These are phyloP conservation scores for Ceramica pisi DNA, from an alignment of 2,888 invertebrate genomes.

Conservation along the genomic window DNA sequence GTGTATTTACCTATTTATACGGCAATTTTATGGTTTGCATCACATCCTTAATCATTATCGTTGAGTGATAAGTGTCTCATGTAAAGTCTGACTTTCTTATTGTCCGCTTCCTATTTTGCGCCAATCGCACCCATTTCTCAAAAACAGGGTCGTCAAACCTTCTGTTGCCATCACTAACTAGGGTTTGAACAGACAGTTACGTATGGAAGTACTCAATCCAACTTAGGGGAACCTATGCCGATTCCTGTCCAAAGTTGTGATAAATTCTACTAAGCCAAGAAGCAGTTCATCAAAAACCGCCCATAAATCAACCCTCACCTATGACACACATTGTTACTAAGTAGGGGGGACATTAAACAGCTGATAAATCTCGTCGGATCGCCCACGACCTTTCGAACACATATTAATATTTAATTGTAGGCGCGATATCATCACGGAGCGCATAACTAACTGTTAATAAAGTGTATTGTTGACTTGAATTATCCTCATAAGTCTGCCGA, in stretches of 20 bases:
- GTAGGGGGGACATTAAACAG: slow-evolving; percentile 68
- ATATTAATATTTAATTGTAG: slow-evolving; percentile 90
- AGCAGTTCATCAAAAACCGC: slow-evolving; percentile 51
- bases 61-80: neutral
- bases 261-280: slow-evolving; percentile 29
- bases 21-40: neutral
- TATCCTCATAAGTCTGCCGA: slow-evolving; percentile 85
- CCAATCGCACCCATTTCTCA: neutral
- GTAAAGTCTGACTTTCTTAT: neutral
- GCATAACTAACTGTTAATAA: slow-evolving; percentile 90
- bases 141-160: neutral
- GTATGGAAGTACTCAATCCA: neutral
- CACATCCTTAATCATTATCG: neutral
- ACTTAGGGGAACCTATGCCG: neutral
- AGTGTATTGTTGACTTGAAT: slow-evolving; percentile 90
- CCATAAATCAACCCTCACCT: slow-evolving; percentile 58
- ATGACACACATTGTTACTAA: slow-evolving; percentile 72
- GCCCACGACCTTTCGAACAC: slow-evolving; percentile 84
- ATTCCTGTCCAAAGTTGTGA: neutral
- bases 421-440: slow-evolving; percentile 87
- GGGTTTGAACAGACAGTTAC: neutral
- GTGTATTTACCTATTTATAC: neutral
- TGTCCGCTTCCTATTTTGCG: neutral
- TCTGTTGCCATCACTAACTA: neutral
- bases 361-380: slow-evolving; percentile 80